Base-by-base conservation (phyloP, 2,888 invertebrate species). In the Cephalotes varians region DNA sequence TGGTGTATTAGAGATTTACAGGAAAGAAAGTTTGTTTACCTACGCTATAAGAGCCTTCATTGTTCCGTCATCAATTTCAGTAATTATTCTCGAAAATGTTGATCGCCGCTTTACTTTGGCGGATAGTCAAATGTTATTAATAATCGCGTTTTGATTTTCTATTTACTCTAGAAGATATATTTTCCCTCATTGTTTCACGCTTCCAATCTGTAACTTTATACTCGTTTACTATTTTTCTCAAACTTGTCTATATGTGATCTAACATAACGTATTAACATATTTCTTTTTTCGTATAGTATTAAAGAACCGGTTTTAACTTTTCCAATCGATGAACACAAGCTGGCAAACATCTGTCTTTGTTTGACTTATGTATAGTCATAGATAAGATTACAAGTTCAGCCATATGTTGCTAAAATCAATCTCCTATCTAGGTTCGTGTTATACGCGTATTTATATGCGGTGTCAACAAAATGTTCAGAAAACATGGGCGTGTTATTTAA, bases 301-400 rank as follows among this genome's bases (percentile, higher is more conserved):
- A 21, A 21, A 74, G 31, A 56, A 58, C 40, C 31, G 40, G 58
- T 81, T 77, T 51, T 25, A 62, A 40, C 56, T 85, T 83, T 67
- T 44, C 72, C 65, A 77, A 84, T 87, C 87, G 69, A 74, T 87
- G 79, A 44, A 49, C 67, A 28, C 79, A 44, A 40, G 12, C 67
- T 67, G 71, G 64, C 82, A 86, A 86, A 86, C 90, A 90, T 90
- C 90, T 90, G 90, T 65, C 85, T 87, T 82, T 90, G 86, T 90
- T 90, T 90, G 86, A 83, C 81, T 85, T 88, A 64, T 72, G 69
- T 82, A 54, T 76, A 64, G 58, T 44, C 18, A 15, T 31, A 83
- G 90, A 90, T 90, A 90, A 90, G 80, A 65, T 69, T 79, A 84
- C 85, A 86, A 87, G 85, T 10, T 67, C 72, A 67, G 58, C 90